phyloP scores from a whole-genome alignment of 2,113 vertebrate species.

The Stomatorhinus ivindoensis region DNA sequence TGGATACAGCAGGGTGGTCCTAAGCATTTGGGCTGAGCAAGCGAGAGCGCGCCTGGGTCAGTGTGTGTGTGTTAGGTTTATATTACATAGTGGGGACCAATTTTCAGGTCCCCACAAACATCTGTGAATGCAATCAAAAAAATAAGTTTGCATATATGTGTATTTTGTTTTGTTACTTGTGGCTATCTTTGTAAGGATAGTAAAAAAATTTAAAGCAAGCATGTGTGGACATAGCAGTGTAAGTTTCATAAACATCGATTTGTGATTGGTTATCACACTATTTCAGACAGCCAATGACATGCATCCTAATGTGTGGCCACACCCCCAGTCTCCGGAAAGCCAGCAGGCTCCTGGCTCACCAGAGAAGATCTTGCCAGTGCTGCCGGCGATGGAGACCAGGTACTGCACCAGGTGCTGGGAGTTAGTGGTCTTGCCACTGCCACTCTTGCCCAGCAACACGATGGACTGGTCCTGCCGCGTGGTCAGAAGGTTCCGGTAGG shows the following conservation, averaged over 20 bases:
- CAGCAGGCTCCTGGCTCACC: constrained; percentile 52
- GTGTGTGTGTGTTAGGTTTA: neutral
- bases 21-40: neutral
- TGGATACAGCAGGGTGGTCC: neutral
- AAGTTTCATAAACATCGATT: neutral
- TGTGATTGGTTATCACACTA: neutral
- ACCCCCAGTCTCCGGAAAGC: neutral
- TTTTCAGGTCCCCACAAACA: too few species aligned
- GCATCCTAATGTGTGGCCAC: neutral
- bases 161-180: too few species aligned
- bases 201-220: neutral
- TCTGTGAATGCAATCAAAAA: too few species aligned
- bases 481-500: constrained; percentile 86
- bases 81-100: too few species aligned
- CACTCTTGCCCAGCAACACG: constrained; percentile 79
- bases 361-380: constrained; percentile 84
- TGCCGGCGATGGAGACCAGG: constrained; percentile 81
- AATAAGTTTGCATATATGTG: too few species aligned
- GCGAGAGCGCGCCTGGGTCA: neutral
- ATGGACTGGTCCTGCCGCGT: constrained; percentile 90
- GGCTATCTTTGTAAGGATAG: neutral
- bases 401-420: constrained; percentile 92
- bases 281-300: neutral
- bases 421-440: constrained; percentile 91
- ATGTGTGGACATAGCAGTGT: neutral